phyloP scores from a whole-genome alignment of 2,888 invertebrate species.

The Rugalucina vietnamica region DNA sequence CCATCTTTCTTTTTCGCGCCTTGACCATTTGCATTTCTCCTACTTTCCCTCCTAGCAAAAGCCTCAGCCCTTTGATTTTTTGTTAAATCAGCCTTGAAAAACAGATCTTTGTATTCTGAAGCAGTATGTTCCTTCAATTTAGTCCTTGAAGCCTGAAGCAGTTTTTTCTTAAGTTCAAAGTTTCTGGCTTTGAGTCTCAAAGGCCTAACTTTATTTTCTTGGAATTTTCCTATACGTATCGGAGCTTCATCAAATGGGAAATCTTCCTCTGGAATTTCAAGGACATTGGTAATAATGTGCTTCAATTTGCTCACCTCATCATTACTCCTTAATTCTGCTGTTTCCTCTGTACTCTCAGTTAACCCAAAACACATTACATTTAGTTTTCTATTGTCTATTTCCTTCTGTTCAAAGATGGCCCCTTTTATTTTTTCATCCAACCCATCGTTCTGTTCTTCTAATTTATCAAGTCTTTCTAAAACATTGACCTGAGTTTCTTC shows the following conservation, averaged over 20 bases:
- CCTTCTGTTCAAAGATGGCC: background rate
- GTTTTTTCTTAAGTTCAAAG: background rate
- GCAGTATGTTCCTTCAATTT: background rate
- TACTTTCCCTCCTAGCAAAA: background rate
- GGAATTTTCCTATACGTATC: background rate
- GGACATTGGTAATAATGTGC: background rate
- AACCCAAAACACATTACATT: constrained; percentile 6
- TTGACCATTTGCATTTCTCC: too few species aligned
- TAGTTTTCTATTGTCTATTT: constrained; percentile 9
- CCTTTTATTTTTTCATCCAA: background rate
- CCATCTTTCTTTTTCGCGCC: too few species aligned
- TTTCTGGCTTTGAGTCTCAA: background rate
- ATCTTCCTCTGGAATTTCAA: background rate
- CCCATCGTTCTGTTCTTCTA: background rate
- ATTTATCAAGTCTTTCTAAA: background rate
- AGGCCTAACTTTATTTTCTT: background rate
- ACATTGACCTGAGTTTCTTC: background rate
- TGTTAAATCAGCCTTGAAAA: background rate
- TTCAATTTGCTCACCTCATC: background rate
- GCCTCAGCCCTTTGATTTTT: background rate
- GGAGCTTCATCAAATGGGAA: background rate
- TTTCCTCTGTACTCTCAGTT: background rate
- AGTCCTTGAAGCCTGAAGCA: background rate
- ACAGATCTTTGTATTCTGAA: background rate
- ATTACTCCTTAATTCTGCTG: too few species aligned